Evolutionary conservation across 2,113 vertebrate genomes (phyloP), one percentile per base, ranked within the genome.

Genomic region (Tympanuchus pallidicinctus): DNA sequence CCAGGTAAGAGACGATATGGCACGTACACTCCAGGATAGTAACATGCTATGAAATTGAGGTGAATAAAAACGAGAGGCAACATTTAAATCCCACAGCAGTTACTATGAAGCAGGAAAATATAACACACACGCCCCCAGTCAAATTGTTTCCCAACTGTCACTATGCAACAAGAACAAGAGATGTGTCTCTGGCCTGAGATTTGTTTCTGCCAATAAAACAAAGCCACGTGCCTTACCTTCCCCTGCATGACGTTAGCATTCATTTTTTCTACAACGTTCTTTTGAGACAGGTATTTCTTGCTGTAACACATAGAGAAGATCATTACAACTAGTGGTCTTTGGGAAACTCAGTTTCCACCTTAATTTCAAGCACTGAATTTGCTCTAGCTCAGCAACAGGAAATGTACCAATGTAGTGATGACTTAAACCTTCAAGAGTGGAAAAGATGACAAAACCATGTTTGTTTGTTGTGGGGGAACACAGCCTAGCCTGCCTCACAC

Each of bases 261-360:
- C 97, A 99, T 98, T 97, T 99, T 99, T 97, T 99, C 99, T 79
- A 99, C 98, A n/a, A 99, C 99, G 8, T 99, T 99, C 98, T 99
- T 99, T 85, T 99, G 99, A 71, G 99, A 99, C 87, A 99, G 97
- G 96, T 99, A 99, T 83, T 99, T 99, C 97, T 99, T 99, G 97
- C 99, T 99, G 96, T 47, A 97, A 96, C 74, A 92, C 72, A 86
- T 54, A 28, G 34, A 36, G 25, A 38, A 57, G 27, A 21, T 5
- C 24, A 5, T 73, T 60, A 91, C 8, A 90, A 57, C 70, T 61
- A 77, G 13, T 54, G 36, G 47, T 3, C n/a, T 82, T 60, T 36
- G 43, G 36, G 42, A 91, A 76, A 78, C 3, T 67, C 12, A 66
- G 54, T 8, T 42, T 72, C 64, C 40, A 63, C 6, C 21, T 56